Evolutionary conservation across 1,140 invertebrate genomes (phyloP).

Genomic region (Gryon sp.): DNA sequence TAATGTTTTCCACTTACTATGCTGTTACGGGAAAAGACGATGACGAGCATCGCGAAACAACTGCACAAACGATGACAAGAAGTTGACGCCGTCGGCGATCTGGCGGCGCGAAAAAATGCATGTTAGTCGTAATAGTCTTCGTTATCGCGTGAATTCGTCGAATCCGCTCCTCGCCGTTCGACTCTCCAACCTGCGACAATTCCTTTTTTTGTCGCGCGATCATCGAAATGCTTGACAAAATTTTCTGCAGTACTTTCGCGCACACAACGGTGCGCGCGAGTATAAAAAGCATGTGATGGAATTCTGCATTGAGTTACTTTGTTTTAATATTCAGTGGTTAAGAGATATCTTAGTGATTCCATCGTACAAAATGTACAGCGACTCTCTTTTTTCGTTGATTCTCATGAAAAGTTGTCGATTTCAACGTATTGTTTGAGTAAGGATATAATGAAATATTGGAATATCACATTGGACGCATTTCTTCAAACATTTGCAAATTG

Average conservation of each 20-base stretch:
- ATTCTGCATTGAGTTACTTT: constrained; percentile 14
- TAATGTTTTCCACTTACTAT: constrained; percentile 72
- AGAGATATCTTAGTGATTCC: constrained; percentile 23
- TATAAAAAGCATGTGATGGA: constrained; percentile 11
- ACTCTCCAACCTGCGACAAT: not conserved
- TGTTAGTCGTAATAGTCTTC: constrained; percentile 53
- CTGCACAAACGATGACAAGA: constrained; percentile 57
- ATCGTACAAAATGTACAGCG: not conserved
- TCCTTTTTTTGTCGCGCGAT: constrained; percentile 6
- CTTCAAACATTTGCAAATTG: no score
- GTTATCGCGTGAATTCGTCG: constrained; percentile 53
- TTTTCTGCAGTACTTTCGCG: constrained; percentile 41
- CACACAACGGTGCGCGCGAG: constrained; percentile 24
- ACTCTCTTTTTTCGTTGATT: not conserved
- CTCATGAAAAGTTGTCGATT: no score
- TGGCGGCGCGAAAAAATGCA: constrained; percentile 65
- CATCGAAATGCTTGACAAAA: constrained; percentile 51
- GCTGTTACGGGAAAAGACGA: constrained; percentile 38
- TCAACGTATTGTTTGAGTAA: no score
- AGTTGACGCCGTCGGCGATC: constrained; percentile 52
- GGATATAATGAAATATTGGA: no score
- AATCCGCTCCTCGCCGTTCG: constrained; percentile 28
- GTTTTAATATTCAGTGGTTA: constrained; percentile 45
- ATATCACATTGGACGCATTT: no score
- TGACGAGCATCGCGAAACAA: constrained; percentile 5